Conservation (phyloP, 2,888 invertebrate species). For the Deroplatys truncata region DNA sequence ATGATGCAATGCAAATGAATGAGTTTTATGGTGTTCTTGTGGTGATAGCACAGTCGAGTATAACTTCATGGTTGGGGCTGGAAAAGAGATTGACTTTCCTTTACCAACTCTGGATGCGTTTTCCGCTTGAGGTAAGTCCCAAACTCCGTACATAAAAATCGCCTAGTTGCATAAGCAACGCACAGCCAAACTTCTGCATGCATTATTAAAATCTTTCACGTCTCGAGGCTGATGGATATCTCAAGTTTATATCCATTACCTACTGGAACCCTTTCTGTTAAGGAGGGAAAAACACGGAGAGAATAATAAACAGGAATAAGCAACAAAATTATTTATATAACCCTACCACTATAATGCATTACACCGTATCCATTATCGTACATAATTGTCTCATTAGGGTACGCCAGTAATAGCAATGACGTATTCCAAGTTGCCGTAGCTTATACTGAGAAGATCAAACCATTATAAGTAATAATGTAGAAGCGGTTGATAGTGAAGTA, state of each 20-base stretch:
- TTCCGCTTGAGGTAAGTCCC: not conserved
- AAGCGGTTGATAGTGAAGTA: no score
- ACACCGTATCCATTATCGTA: no score
- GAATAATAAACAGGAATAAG: not conserved
- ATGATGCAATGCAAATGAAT: not conserved
- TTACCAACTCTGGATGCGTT: not conserved
- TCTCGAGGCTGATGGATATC: not conserved
- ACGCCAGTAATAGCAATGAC: no score
- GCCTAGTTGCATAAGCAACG: not conserved
- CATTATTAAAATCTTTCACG: not conserved
- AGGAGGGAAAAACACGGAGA: not conserved
- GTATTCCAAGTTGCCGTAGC: no score
- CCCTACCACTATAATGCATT: no score
- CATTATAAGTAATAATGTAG: no score
- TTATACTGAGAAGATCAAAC: no score
- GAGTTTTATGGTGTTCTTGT: not conserved
- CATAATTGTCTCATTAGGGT: no score
- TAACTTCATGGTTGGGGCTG: not conserved
- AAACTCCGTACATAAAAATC: not conserved
- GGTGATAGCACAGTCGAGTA: not conserved
- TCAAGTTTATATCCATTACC: not conserved
- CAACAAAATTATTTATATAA: not conserved
- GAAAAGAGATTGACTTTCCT: not conserved
- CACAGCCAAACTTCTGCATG: not conserved
- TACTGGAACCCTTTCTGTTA: not conserved